A percentile compares a stretch with the other conserved stretches of the same genome.
phyloP scores from a whole-genome alignment of 2,888 invertebrate species.

The Archips xylosteana region DNA sequence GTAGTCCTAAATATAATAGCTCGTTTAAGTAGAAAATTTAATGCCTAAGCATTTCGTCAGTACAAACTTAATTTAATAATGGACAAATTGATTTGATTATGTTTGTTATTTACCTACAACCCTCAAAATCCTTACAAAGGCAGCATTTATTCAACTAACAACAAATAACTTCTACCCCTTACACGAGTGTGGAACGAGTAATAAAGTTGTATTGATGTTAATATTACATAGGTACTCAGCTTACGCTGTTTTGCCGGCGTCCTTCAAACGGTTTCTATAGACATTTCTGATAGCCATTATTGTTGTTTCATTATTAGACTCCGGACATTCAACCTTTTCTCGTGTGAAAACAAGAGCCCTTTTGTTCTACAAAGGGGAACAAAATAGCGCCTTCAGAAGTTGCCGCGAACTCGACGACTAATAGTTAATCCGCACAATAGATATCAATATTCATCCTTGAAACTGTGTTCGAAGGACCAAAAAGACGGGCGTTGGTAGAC shows the following conservation, averaged over 20 bases:
- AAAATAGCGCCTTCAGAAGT: constrained; percentile 15
- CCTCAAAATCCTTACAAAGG: constrained; percentile 21
- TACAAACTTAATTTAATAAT: background rate
- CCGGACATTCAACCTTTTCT: constrained; percentile 32
- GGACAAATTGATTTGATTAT: constrained; percentile 3
- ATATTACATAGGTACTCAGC: constrained; percentile 28
- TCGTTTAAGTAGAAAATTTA: too few relatives aligned
- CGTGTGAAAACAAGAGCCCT: constrained; percentile 33
- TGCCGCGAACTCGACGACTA: constrained; percentile 11
- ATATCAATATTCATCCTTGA: background rate
- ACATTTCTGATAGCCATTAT: constrained; percentile 35
- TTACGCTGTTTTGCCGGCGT: constrained; percentile 38
- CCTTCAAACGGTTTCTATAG: constrained; percentile 37
- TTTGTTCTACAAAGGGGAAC: constrained; percentile 30
- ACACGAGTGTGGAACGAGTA: constrained; percentile 26
- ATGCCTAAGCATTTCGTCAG: too few relatives aligned
- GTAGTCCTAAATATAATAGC: background rate
- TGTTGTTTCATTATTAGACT: constrained; percentile 37
- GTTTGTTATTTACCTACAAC: constrained; percentile 11
- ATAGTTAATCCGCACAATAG: background rate
- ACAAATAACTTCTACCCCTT: constrained; percentile 27
- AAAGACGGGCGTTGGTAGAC: background rate
- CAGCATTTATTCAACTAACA: constrained; percentile 35
- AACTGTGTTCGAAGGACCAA: constrained; percentile 6
- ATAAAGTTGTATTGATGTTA: constrained; percentile 39